Base-by-base conservation (phyloP, 1,140 invertebrate species). In the Copidosoma floridanum region DNA sequence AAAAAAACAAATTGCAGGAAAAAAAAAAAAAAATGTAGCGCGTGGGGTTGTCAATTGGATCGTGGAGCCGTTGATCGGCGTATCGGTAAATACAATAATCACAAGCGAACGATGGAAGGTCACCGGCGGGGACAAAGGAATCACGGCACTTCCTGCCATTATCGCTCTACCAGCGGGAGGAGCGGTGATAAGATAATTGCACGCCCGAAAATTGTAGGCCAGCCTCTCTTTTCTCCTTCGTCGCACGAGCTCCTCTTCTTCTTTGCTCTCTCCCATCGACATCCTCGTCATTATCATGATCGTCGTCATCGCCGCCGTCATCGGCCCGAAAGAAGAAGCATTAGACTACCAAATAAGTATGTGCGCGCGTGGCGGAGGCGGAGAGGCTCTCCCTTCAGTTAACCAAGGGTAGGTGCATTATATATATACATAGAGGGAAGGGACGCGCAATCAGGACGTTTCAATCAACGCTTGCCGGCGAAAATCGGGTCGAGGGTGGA, bases 321-420 rank as follows among this genome's bases (percentile, higher is more conserved):
- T 64, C 67, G 21, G 8, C 32, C 4, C n/a, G n/a, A n/a, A n/a
- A 14, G 3, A 24, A 32, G 71, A 74, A 71, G 73, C 71, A 80
- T 80, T 79, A 79, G 75, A 80, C 76, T 80, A 79, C 76, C 78
- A 80, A 80, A 80, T 80, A 80, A 80, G 76, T 78, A 76, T 71
- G 74, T 75, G 72, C 72, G 72, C 62, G 68, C 59, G 54, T 61
- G 64, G 51, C 48, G 58, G 67, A 18, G 59, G 57, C 46, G 59
- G 61, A 60, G 35, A 58, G n/a, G 54, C 29, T 32, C n/a, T n/a
- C n/a, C n/a, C n/a, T n/a, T n/a, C n/a, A n/a, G n/a, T n/a, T n/a
- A n/a, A n/a, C n/a, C n/a, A n/a, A n/a, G n/a, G n/a, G n/a, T n/a
- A n/a, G n/a, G n/a, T n/a, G n/a, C n/a, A n/a, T n/a, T n/a, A n/a